Evolutionary conservation across 2,797 vertebrate genomes (phyloP), one percentile per base, ranked within the genome.

Genomic region (Lepus townsendii): DNA sequence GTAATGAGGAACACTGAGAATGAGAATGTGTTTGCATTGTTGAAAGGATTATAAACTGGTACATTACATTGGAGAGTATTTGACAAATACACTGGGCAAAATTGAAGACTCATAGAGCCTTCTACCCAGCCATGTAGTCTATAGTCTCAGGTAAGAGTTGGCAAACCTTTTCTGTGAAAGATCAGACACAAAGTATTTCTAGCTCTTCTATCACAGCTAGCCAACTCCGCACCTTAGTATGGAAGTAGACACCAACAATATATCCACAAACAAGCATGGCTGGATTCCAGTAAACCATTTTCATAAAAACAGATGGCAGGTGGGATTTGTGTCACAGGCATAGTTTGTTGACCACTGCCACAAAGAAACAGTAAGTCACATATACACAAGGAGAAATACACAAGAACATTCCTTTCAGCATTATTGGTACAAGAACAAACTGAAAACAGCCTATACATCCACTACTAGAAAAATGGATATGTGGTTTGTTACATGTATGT

Each of bases 171-270:
- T 85, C 32, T 76, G 2, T 63, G 42, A 90, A 88, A 91, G 35
- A 10, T 20, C 30, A 83, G 52, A 47, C 78, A 89, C 95, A 62
- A 35, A 35, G 35, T 57, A 78, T 68, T 95, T 93, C 86, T 27
- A 86, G 11, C 35, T 93, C 83, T 91, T 80, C 50, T 88, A 8
- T 87, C n/a, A 94, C 6, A 86, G 22, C 62, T 83, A 60, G 35
- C 94, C 42, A 86, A 19, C 19, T 86, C 52, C 78, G 65, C n/a
- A 76, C 47, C 52, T 7, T 82, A 62, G 62, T 79, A 16, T 79
- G 62, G 89, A 87, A 83, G 38, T 32, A 83, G 11, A 24, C 47
- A 57, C 7, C 73, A 30, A 69, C 2, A 90, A n/a, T 47, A 19
- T 10, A 26, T 38, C 30, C 54, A 79, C 7, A 85, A 71, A n/a